Evolutionary conservation across 2,113 vertebrate genomes (phyloP).

Genomic region (Madoqua kirkii): DNA sequence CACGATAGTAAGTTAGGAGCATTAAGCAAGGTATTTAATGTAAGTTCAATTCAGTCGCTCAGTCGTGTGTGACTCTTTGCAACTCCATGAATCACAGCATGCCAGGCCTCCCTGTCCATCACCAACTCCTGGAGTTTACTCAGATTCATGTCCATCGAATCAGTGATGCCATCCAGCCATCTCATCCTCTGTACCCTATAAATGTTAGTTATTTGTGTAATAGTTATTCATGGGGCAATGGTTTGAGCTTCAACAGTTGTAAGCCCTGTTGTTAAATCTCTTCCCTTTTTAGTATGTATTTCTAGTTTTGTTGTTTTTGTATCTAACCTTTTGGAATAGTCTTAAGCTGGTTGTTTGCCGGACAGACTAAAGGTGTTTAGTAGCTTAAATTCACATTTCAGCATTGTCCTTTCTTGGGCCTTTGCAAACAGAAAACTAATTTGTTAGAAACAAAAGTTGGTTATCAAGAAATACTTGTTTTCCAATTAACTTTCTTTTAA

Average conservation of each 20-base stretch:
- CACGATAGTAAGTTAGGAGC: background rate
- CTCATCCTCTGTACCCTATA: background rate
- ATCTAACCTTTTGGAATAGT: background rate
- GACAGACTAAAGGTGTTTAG: background rate
- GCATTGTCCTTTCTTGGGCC: background rate
- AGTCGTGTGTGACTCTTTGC: too few species aligned
- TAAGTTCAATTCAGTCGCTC: background rate
- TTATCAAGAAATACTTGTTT: background rate
- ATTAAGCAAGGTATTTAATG: background rate
- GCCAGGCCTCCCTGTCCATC: too few species aligned
- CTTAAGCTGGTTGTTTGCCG: background rate
- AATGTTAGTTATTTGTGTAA: background rate
- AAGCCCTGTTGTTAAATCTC: background rate
- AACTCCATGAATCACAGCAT: too few species aligned
- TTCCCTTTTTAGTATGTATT: constrained; percentile 9
- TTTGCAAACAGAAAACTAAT: constrained; percentile 22
- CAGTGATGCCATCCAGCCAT: too few species aligned
- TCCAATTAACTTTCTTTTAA: constrained; percentile 5
- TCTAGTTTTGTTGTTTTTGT: constrained; percentile 16
- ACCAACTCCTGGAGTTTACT: too few species aligned
- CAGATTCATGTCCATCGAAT: too few species aligned
- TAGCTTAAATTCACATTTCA: constrained; percentile 1
- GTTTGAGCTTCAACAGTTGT: background rate
- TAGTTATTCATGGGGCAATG: background rate
- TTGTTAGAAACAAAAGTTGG: background rate